Evolutionary conservation across 2,888 invertebrate species (phyloP).

Genomic region (Hymenopus coronatus): DNA sequence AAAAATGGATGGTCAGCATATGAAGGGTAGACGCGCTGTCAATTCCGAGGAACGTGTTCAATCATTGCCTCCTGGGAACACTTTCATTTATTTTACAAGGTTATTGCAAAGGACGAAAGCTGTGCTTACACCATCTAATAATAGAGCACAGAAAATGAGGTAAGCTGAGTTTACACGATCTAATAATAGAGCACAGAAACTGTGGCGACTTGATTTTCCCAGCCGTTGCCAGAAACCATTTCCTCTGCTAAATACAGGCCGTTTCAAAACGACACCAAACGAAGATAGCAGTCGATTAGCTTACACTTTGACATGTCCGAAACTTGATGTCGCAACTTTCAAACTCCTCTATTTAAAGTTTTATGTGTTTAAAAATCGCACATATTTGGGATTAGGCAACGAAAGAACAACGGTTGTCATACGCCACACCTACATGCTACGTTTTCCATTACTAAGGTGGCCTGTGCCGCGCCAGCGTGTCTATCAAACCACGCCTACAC

Average conservation of each 20-base stretch:
- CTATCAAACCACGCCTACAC: too few species aligned
- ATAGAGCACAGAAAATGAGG: not conserved
- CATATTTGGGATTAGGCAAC: too few species aligned
- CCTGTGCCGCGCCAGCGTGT: too few species aligned
- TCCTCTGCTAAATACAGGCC: not conserved
- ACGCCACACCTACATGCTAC: too few species aligned
- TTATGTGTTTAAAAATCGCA: too few species aligned
- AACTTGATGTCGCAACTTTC: too few species aligned
- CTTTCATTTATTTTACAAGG: not conserved
- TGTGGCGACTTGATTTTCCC: not conserved
- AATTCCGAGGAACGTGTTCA: not conserved
- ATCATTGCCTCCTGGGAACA: not conserved
- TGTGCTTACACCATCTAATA: not conserved
- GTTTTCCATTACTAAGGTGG: too few species aligned
- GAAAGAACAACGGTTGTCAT: too few species aligned
- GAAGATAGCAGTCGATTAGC: too few species aligned
- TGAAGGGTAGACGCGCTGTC: not conserved
- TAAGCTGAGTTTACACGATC: not conserved
- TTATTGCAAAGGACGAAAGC: not conserved
- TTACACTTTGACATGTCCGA: too few species aligned
- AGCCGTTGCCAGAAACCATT: not conserved
- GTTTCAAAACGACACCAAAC: too few species aligned
- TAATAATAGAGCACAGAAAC: not conserved
- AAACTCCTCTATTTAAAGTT: too few species aligned
- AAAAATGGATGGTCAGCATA: not conserved